Base-by-base conservation (phyloP, 2,888 invertebrate genomes). In the Ellobium chinense region DNA sequence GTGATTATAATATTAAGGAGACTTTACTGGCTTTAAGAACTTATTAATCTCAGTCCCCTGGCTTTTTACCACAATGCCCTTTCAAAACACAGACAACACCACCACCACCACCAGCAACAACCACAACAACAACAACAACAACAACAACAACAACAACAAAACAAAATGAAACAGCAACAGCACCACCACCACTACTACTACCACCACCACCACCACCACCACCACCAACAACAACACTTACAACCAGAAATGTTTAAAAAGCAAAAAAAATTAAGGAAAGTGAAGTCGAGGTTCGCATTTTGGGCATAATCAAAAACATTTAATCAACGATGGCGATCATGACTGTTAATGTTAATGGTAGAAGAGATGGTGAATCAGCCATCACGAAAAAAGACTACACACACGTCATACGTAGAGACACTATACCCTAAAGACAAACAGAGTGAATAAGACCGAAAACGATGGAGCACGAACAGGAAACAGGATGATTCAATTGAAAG, bases 301-400 rank as follows among this genome's bases (percentile, higher is more conserved):
- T 73, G 73, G 73, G 73, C 73, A 73, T 73, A 56, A 58, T 73
- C 60, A 60, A 73, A 70, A 60, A 73, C 73, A 39, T 73, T 73
- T 73, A 73, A 58, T 73, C 73, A 73, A 73, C 73, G 73, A 73
- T 73, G 73, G 36, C n/a, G 60, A 60, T 68, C 68, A 46, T 68
- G 29, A n/a, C n/a, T n/a, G n/a, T 18, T n/a, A 46, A 27, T 68
- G 27, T 2, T 27, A 46, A 46, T 46, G 5, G 27, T 24, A 68
- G 46, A 27, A 68, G 39, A 68, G 36, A 46, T 29, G 12, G 2
- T 21, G 1, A 46, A 27, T 24, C 39, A 18, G 14, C 12, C 68
- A 68, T 39, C 39, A 68, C 46, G 29, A 46, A 46, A 5, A 24
- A 5, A 5, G 24, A 5, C 5, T 5, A 58, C n/a, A 18, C 4